A percentile compares a stretch with the other conserved stretches of the same genome.
Conservation (phyloP, 1,140 invertebrate species). For the Drosophila varians region DNA sequence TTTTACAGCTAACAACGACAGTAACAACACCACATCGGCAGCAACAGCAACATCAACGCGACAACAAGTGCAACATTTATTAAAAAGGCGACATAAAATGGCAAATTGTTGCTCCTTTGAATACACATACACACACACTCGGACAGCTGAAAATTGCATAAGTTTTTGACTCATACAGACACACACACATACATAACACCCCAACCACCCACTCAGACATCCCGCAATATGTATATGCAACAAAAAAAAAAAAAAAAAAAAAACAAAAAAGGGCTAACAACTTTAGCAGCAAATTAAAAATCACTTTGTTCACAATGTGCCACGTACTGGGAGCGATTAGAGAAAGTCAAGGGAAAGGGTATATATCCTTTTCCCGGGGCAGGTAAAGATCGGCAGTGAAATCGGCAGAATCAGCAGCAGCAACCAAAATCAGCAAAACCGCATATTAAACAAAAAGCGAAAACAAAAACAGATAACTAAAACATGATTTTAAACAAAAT, state of each 20-base stretch:
- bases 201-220: conserved; percentile 5
- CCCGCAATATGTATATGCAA: conserved; percentile 39
- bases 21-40: neutral
- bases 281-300: conserved; percentile 60
- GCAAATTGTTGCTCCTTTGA: conserved; percentile 35
- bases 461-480: conserved; percentile 62
- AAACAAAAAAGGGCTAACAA: conserved; percentile 24
- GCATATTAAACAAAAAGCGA: conserved; percentile 44
- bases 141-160: conserved; percentile 51
- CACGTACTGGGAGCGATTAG: conserved; percentile 44
- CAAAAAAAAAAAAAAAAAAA: conserved; percentile 22
- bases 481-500: conserved; percentile 77
- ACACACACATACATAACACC: conserved; percentile 5
- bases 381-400: conserved; percentile 47
- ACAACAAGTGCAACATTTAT: conserved; percentile 35
- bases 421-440: conserved; percentile 35
- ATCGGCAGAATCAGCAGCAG: conserved; percentile 40
- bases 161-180: conserved; percentile 53
- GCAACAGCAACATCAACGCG: conserved; percentile 9
- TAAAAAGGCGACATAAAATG: conserved; percentile 41
- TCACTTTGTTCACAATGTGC: conserved; percentile 63
- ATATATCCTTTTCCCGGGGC: conserved; percentile 11
- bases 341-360: conserved; percentile 11
- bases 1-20: conserved; percentile 8
- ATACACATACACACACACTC: conserved; percentile 2